Evolutionary conservation across 2,888 invertebrate genomes (phyloP).

Genomic region (Orchestes rusci): DNA sequence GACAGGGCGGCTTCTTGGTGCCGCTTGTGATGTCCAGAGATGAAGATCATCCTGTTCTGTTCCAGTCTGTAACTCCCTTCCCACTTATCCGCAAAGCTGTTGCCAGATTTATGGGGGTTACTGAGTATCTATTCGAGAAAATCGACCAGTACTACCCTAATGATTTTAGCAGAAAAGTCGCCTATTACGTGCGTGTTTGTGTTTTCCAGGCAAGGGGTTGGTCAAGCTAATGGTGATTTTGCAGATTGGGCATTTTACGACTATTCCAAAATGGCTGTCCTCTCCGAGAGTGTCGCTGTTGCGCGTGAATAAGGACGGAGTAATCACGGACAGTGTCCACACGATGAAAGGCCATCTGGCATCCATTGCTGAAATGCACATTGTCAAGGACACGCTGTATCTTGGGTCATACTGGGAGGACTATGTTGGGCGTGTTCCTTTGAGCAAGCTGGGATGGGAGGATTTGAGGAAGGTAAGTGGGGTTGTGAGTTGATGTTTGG

Average conservation of each 20-base stretch:
- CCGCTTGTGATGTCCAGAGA: slow-evolving; percentile 52
- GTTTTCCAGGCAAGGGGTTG: slow-evolving; percentile 4
- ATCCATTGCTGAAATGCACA: slow-evolving; percentile 58
- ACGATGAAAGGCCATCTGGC: slow-evolving; percentile 51
- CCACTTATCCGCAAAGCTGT: slow-evolving; percentile 61
- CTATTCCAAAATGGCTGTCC: slow-evolving; percentile 31
- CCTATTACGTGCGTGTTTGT: slow-evolving; percentile 50
- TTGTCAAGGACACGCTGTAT: slow-evolving; percentile 57
- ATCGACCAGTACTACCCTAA: slow-evolving; percentile 60
- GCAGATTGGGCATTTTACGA: slow-evolving; percentile 61
- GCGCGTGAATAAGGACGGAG: slow-evolving; percentile 64
- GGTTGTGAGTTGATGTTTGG: background rate
- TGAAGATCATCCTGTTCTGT: slow-evolving; percentile 50
- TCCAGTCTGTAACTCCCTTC: slow-evolving; percentile 52
- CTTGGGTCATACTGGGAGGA: slow-evolving; percentile 63
- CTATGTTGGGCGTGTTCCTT: slow-evolving; percentile 58
- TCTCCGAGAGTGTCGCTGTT: slow-evolving; percentile 52
- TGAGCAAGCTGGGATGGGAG: slow-evolving; percentile 45
- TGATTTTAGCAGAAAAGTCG: slow-evolving; percentile 52
- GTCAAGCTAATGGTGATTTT: slow-evolving; percentile 1
- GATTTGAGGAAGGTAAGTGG: slow-evolving; percentile 28
- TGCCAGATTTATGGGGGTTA: slow-evolving; percentile 51
- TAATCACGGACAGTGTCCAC: slow-evolving; percentile 61
- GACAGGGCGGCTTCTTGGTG: slow-evolving; percentile 60
- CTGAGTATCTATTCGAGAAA: slow-evolving; percentile 43